Evolutionary conservation across 92 coral and sea anemone genomes (phyloP), one percentile per base, ranked within the genome.

Genomic region (Epizoanthus fatuus): DNA sequence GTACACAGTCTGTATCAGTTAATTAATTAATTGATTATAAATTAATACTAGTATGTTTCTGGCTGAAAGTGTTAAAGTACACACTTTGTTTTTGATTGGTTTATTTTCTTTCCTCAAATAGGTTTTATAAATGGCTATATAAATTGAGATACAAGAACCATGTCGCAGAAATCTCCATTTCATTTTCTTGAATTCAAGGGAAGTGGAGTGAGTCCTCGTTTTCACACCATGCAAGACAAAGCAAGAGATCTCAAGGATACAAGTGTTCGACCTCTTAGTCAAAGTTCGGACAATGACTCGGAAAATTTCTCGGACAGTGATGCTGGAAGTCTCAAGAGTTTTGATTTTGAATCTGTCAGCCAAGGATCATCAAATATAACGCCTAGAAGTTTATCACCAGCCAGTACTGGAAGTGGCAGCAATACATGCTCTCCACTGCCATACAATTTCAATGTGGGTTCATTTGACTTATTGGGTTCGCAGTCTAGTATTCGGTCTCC

Each of bases 321-420:
- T 37, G 87, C 86, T 0, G 72, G 84, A 40, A 81, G 88, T 58
- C 53, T 80, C 49, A 86, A 69, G 80, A 86, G 84, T 54, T 40
- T 90, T 58, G 93, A 90, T 8, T 58, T 90, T n/a, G 90, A 86
- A 20, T 59, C 88, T 38, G 25, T 84, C 81, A 90, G 90, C 74
- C 93, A 88, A 67, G 73, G 59, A 25, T 90, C 93, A 45, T 90
- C 93, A 81, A 90, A 77, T 7, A 62, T 77, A 56, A 77, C 93
- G 1, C 90, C 93, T 3, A 59, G 88, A 62, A 90, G 93, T 75
- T 59, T 90, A 19, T 90, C 93, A 2, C 93, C 93, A 19, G 71
- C 84, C 0, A 86, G 93, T 59, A 80, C 90, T n/a, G 80, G 74
- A 4, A 84, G 89, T 47, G 84, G 84, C 73, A 81, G 83, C 45